These are phyloP conservation scores for Grammomys surdaster DNA, from an alignment of 2,113 vertebrate genomes.

Conservation along the genomic window DNA sequence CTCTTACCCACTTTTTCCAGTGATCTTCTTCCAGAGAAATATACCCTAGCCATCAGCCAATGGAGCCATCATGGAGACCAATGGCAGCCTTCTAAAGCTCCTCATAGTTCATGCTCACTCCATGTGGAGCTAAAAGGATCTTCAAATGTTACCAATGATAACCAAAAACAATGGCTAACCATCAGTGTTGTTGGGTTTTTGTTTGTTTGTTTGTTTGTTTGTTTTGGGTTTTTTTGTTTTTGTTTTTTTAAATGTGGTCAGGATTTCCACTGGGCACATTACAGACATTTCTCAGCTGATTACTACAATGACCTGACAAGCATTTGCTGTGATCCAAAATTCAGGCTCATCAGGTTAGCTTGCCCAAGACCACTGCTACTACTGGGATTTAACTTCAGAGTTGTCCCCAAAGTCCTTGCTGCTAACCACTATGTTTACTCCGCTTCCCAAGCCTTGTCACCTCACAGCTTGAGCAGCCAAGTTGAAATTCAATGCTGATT, in stretches of 20 bases:
- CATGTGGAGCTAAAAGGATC: neutral
- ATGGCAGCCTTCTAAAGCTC: neutral
- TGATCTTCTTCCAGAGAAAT: neutral
- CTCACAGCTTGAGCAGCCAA: neutral
- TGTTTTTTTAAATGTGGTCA: neutral
- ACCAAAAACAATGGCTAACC: neutral
- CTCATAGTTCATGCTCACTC: neutral
- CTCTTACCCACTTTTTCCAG: conserved; percentile 14
- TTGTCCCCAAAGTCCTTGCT: neutral
- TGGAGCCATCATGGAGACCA: neutral
- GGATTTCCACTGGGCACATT: neutral
- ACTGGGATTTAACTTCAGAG: neutral
- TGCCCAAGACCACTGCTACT: neutral
- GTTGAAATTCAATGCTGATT: neutral
- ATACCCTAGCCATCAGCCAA: neutral
- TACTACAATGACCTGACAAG: neutral
- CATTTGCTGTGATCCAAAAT: neutral
- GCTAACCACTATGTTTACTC: neutral
- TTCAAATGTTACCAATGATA: conserved; percentile 15
- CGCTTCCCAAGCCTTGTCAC: neutral
- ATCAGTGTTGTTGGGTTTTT: neutral
- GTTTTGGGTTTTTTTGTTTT: too few relatives aligned
- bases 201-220: too few relatives aligned
- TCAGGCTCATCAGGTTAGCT: neutral
- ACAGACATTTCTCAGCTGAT: neutral